Conservation (phyloP, 2,797 vertebrate species). For the Varecia variegata region DNA sequence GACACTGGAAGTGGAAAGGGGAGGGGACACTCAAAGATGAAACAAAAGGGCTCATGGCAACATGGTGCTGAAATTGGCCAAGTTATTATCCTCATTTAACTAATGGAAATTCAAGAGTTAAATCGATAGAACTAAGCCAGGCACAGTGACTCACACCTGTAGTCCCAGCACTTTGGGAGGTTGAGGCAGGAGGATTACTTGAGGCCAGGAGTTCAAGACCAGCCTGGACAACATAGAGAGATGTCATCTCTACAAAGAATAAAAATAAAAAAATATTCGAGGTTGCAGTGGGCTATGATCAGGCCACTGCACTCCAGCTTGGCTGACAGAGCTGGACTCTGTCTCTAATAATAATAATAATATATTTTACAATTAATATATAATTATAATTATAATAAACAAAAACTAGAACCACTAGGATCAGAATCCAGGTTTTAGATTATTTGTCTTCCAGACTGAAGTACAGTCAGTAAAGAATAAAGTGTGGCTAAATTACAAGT, state of each 20-base stretch:
- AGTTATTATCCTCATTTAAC: neutral
- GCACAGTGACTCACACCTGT: neutral
- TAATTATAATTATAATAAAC: neutral
- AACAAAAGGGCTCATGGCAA: neutral
- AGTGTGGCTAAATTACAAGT: constrained; percentile 22
- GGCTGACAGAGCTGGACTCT: neutral
- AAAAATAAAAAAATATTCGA: neutral
- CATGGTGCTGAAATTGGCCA: neutral
- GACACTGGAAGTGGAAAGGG: neutral
- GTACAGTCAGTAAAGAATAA: constrained; percentile 46
- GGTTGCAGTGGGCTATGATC: neutral
- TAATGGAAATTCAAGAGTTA: neutral
- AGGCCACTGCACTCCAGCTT: neutral
- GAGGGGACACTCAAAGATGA: neutral
- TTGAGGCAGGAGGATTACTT: neutral
- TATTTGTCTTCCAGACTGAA: constrained; percentile 13
- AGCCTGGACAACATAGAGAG: neutral
- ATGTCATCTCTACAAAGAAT: neutral
- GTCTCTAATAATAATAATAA: neutral
- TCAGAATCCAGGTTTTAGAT: constrained; percentile 1
- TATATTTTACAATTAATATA: no score
- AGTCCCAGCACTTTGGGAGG: neutral
- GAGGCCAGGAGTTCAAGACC: neutral
- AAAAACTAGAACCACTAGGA: neutral
- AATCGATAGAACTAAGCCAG: neutral